Conservation (phyloP, 2,888 invertebrate species). For the Meta bourneti region DNA sequence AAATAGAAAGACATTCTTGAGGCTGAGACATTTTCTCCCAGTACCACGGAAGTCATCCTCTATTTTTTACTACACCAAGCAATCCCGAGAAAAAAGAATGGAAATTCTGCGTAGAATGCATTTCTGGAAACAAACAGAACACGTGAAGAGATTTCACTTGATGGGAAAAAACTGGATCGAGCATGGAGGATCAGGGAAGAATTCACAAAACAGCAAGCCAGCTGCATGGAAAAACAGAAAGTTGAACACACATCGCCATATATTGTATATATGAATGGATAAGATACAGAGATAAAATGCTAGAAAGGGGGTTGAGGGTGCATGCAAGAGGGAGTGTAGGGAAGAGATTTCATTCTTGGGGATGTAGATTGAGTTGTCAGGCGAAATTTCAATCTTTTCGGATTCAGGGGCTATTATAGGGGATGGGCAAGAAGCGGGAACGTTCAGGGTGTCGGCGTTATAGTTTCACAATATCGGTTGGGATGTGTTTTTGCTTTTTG, state of each 20-base stretch:
- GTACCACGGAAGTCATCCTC: not conserved
- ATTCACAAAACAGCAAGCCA: not conserved
- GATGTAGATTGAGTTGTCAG: constrained; percentile 69
- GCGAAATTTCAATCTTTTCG: constrained; percentile 53
- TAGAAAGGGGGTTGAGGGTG: no score
- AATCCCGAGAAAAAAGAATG: not conserved
- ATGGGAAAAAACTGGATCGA: not conserved
- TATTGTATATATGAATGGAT: constrained; percentile 33
- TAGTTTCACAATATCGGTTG: not conserved
- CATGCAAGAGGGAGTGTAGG: not conserved
- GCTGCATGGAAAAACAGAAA: not conserved
- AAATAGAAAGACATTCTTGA: not conserved
- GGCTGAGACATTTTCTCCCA: not conserved
- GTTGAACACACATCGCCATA: constrained; percentile 7
- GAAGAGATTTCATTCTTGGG: constrained; percentile 6
- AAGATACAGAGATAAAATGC: constrained; percentile 7
- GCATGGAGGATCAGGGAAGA: not conserved
- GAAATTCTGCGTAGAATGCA: not conserved
- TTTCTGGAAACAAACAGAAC: constrained; percentile 28
- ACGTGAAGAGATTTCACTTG: not conserved
- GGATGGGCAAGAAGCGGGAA: constrained; percentile 22
- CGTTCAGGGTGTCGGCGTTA: not conserved
- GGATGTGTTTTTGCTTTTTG: not conserved
- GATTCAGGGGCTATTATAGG: constrained; percentile 35
- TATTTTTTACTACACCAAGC: not conserved